Evolutionary conservation across 2,888 invertebrate genomes (phyloP).

Genomic region (Tupiocoris notatus): DNA sequence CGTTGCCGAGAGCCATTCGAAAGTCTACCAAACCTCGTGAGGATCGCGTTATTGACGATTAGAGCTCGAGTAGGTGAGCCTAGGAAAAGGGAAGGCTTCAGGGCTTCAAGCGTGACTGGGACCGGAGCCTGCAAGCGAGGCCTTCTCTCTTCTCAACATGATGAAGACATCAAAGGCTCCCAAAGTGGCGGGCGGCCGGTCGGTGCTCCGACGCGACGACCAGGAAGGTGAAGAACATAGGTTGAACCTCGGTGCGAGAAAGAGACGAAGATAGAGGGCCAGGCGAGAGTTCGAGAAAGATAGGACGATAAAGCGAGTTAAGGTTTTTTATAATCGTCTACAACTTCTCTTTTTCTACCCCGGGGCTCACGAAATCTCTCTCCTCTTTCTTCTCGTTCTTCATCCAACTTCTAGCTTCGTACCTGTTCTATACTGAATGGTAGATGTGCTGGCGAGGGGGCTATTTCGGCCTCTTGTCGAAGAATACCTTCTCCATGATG

Average conservation of each 20-base stretch:
- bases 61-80: constrained; percentile 6
- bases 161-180: constrained; percentile 41
- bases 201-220: background rate
- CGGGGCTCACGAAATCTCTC: constrained; percentile 13
- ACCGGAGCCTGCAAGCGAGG: background rate
- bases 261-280: background rate
- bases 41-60: constrained; percentile 26
- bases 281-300: constrained; percentile 13
- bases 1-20: no score
- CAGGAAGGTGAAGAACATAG: background rate
- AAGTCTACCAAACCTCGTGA: background rate
- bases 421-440: background rate
- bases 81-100: background rate
- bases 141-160: constrained; percentile 21
- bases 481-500: constrained; percentile 19
- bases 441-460: background rate
- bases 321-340: constrained; percentile 29
- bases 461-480: background rate
- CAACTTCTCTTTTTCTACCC: constrained; percentile 13
- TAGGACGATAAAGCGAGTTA: constrained; percentile 13
- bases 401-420: background rate
- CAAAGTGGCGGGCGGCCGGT: constrained; percentile 30
- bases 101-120: constrained; percentile 27
- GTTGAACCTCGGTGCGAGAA: background rate
- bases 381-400: no score